phyloP scores from a whole-genome alignment of 2,797 vertebrate genomes.

The Pangasius sanitwongsei region DNA sequence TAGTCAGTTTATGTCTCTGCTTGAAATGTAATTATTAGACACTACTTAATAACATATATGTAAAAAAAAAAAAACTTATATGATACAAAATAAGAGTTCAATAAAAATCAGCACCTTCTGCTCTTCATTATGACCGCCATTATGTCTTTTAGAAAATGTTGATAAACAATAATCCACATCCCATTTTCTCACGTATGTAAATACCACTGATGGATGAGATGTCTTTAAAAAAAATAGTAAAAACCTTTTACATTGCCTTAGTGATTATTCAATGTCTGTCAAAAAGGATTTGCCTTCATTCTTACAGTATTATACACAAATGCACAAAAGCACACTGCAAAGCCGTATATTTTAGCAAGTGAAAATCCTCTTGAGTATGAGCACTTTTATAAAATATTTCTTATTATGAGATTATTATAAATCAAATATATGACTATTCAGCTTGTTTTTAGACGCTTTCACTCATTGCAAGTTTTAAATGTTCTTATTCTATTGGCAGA shows the following conservation, averaged over 20 bases:
- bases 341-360: neutral
- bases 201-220: slow-evolving; percentile 13
- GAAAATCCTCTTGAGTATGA: neutral
- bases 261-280: slow-evolving; percentile 16
- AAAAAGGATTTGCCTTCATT: slow-evolving; percentile 20
- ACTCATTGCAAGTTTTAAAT: neutral
- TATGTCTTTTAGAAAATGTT: neutral
- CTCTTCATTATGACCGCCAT: neutral
- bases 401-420: neutral
- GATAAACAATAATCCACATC: neutral
- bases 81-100: neutral
- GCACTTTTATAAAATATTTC: neutral
- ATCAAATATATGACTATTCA: neutral
- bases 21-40: slow-evolving; percentile 15
- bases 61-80: neutral
- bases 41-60: neutral
- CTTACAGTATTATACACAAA: slow-evolving; percentile 5
- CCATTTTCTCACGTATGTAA: neutral
- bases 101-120: neutral
- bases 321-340: neutral
- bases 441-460: neutral
- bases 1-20: neutral
- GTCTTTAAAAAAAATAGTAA: neutral
- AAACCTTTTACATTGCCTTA: neutral
- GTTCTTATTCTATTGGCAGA: neutral